Base-by-base conservation (phyloP, 2,113 vertebrate species). In the Hemiprocne comata region DNA sequence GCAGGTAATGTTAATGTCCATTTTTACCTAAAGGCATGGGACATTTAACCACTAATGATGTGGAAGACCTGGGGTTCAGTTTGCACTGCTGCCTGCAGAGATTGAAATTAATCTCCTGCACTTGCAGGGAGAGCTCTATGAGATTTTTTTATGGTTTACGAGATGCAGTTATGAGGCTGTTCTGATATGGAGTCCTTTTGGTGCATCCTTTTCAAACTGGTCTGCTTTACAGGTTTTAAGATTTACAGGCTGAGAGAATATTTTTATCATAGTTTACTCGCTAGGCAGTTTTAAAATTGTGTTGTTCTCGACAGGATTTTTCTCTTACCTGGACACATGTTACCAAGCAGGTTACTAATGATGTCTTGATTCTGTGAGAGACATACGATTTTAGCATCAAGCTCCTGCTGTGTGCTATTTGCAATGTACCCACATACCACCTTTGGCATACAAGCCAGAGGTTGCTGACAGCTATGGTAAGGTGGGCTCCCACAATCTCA, bases 11-110 rank as follows among this genome's bases (percentile, higher is more conserved):
- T 67, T 77, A 18, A 31, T 74, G 28, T 17, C 55, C n/a, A 70
- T 24, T 58, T 81, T 69, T 64, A 53, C 70, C n/a, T 46, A 38
- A 51, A 87, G 73, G 17, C 61, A 44, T 60, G 57, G 85, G 55
- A 91, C 57, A 67, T 53, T 95, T 91, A 87, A 42, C 26, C 36
- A 31, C 57, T 87, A 65, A 91, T 79, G 70, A 69, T 82, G 70
- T 82, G 87, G 54, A 87, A 97, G 85, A 82, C 81, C 13, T 85
- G 36, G 14, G 14, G 81, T 89, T 94, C 66, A 31, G 34, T 93
- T 82, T 85, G 57, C 44, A 44, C 23, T 4, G 6, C 8, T 64
- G 62, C 70, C 53, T 72, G 70, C 72, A 76, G 78, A 64, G 38
- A 91, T 87, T 82, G 20, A 78, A 28, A 67, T 75, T 70, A n/a